Percentiles rank a stretch among this genome's conserved stretches.
Conservation (phyloP, 2,888 invertebrate species). For the Eupithecia insigniata region DNA sequence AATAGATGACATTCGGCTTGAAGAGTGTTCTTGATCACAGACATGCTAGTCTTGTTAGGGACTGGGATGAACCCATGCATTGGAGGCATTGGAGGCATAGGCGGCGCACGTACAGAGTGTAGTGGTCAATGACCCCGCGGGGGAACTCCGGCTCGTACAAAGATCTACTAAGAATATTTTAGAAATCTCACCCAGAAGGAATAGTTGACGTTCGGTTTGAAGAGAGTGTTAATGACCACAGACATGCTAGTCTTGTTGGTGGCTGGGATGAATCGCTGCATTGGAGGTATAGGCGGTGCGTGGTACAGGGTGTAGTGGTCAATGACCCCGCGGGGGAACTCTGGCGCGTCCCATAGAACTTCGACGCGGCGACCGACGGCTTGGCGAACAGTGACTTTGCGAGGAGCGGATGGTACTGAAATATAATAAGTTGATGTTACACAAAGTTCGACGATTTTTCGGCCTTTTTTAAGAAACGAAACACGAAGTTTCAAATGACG, state of each 20-base stretch:
- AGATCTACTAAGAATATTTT: neutral
- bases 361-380: conserved; percentile 86
- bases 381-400: conserved; percentile 86
- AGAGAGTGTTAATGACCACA: conserved; percentile 82
- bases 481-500: neutral
- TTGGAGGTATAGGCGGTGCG: conserved; percentile 87
- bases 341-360: conserved; percentile 88
- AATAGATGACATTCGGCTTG: conserved; percentile 84
- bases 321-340: conserved; percentile 85
- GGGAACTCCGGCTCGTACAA: no score
- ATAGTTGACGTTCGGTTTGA: conserved; percentile 85
- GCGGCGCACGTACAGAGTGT: conserved; percentile 81
- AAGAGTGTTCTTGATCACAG: conserved; percentile 83
- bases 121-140: conserved; percentile 85
- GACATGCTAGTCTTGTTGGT: conserved; percentile 58
- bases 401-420: conserved; percentile 87
- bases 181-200: conserved; percentile 87
- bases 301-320: conserved; percentile 86
- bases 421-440: neutral
- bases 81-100: conserved; percentile 63
- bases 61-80: conserved; percentile 70
- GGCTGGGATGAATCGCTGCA: conserved; percentile 68
- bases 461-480: neutral
- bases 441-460: neutral
- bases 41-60: conserved; percentile 56